These are phyloP conservation scores for Mustela lutreola DNA, from an alignment of 2,113 vertebrate genomes.

Conservation along the genomic window DNA sequence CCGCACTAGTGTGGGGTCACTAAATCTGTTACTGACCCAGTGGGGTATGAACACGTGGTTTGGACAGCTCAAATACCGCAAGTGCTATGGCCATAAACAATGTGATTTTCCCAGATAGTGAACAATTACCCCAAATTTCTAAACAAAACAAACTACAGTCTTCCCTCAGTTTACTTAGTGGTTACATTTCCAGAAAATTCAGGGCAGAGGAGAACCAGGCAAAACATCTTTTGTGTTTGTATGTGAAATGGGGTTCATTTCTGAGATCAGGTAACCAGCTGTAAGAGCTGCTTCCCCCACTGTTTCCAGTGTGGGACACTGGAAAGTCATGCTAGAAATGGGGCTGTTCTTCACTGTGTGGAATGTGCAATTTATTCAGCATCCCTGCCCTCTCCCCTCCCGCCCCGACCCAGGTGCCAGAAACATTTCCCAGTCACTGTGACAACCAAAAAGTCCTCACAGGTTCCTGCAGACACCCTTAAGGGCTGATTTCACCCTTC, in stretches of 20 bases:
- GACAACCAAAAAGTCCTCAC: not conserved
- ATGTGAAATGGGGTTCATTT: not conserved
- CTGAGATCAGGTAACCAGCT: not conserved
- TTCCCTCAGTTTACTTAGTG: not conserved
- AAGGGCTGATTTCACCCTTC: not conserved
- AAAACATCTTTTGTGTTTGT: not conserved
- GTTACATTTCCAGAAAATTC: not conserved
- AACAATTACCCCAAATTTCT: not conserved
- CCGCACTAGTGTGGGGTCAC: accelerated
- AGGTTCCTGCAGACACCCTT: not conserved
- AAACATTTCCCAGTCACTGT: not conserved
- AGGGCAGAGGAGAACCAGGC: not conserved
- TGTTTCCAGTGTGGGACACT: too few relatives aligned
- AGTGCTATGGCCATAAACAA: accelerated
- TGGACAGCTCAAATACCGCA: not conserved
- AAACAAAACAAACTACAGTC: not conserved
- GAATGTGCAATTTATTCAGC: accelerated
- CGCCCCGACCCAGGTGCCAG: too few relatives aligned
- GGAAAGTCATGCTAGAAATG: not conserved
- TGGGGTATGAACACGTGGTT: not conserved
- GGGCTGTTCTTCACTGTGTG: not conserved
- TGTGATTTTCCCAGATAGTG: not conserved
- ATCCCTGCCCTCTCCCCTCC: not conserved
- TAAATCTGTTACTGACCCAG: not conserved
- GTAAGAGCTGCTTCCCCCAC: not conserved